Percentiles rank a stretch among this genome's conserved stretches.
Evolutionary conservation across 64 coral and sea anemone species (phyloP).

Genomic region (Hydrozoanthus tunicans): DNA sequence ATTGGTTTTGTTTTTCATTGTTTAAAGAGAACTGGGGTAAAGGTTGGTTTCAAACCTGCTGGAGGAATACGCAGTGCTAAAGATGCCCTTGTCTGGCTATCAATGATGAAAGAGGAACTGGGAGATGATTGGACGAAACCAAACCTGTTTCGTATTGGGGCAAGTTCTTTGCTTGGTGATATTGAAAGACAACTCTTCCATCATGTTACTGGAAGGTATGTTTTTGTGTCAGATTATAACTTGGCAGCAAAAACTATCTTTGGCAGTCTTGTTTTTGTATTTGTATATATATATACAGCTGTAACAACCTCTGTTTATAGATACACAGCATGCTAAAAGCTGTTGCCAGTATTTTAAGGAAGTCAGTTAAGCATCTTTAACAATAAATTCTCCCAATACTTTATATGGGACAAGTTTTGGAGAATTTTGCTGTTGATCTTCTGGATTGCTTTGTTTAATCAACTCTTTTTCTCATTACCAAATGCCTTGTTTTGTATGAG

Average conservation of each 20-base stretch:
- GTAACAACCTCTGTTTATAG: too few relatives aligned
- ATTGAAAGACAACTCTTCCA: conserved; percentile 98
- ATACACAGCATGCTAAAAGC: too few relatives aligned
- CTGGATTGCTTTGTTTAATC: too few relatives aligned
- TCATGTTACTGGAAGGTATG: conserved; percentile 93
- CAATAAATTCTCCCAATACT: too few relatives aligned
- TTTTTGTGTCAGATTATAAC: background rate
- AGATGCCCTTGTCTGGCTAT: conserved; percentile 91
- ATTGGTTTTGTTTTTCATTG: background rate
- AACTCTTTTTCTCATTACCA: too few relatives aligned
- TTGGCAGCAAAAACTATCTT: background rate
- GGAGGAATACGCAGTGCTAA: conserved; percentile 98
- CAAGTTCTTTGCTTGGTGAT: conserved; percentile 92
- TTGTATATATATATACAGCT: too few relatives aligned
- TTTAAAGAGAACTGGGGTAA: conserved; percentile 86
- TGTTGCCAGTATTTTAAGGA: too few relatives aligned
- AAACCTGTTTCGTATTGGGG: conserved; percentile 94
- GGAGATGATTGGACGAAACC: conserved; percentile 97
- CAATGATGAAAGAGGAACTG: conserved; percentile 98
- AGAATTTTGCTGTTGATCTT: too few relatives aligned
- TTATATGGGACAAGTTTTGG: too few relatives aligned
- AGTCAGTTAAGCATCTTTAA: too few relatives aligned
- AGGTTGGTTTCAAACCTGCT: conserved; percentile 98
- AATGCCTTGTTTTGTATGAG: too few relatives aligned
- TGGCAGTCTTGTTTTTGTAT: too few relatives aligned